Evolutionary conservation across 2,888 invertebrate genomes (phyloP), one percentile per base, ranked within the genome.

Genomic region (Pseudococcus longispinus): DNA sequence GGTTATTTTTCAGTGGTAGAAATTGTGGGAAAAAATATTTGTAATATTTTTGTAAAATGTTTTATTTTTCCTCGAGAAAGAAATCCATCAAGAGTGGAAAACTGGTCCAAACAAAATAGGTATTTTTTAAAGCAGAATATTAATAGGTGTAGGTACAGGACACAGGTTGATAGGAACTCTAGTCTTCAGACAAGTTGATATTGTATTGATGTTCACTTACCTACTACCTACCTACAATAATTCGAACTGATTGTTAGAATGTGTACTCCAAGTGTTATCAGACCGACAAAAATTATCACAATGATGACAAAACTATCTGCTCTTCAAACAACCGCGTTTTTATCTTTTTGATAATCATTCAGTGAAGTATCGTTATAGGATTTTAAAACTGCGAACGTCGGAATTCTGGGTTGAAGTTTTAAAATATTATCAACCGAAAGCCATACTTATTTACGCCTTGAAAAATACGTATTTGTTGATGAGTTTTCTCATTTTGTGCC

Each of bases 261-360:
- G 37, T 37, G 37, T 37, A n/a, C 55, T 55, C 6, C 15, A 13
- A 60, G 23, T 23, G 11, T 70, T 70, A 70, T 29, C 70, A 29
- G 29, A 70, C 70, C 70, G 70, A 70, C 70, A 70, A 70, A 70
- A 70, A 70, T 70, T 70, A 70, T 70, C 70, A 6, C 60, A 60
- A 65, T 15, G 23, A 11, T 70, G 70, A 65, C 65, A 65, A 23
- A 70, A 29, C 32, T 70, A 70, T 70, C 70, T 1, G 18, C 70
- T 70, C 29, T 70, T 29, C 29, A 29, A 70, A 70, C 70, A 29
- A 70, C 18, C 9, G 70, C 9, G 70, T 70, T 70, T 70, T 70
- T 70, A 70, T 70, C 70, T 18, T 18, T 15, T 70, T 70, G 70
- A 70, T 70, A 15, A 70, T 70, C 70, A 29, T 15, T 70, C 18